These are phyloP conservation scores for Eubasilissa regina DNA, from an alignment of 1,140 invertebrate genomes.

Conservation along the genomic window DNA sequence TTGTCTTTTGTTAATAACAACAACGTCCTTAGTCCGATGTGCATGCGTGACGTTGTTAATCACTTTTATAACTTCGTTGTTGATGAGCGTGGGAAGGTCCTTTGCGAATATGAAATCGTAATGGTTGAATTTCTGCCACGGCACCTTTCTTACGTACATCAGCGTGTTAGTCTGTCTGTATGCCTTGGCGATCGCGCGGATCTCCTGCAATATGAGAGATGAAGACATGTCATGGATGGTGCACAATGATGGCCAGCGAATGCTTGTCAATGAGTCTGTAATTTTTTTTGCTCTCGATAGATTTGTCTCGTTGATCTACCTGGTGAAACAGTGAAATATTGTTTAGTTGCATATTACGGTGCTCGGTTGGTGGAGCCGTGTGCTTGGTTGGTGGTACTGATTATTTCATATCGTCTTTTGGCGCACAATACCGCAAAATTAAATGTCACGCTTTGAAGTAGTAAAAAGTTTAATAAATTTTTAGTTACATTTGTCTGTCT, in stretches of 20 bases:
- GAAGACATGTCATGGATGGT: constrained; percentile 28
- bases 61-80: constrained; percentile 62
- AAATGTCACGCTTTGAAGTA: too few species aligned
- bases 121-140: constrained; percentile 78
- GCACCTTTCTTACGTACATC: constrained; percentile 69
- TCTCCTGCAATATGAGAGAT: constrained; percentile 69
- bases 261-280: too few species aligned
- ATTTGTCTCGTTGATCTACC: not conserved
- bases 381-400: too few species aligned
- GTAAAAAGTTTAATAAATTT: too few species aligned
- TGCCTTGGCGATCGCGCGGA: constrained; percentile 71
- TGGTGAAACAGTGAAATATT: not conserved
- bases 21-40: not conserved
- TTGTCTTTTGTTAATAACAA: not conserved
- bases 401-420: too few species aligned
- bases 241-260: not conserved
- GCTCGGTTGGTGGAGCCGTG: too few species aligned
- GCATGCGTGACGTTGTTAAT: not conserved
- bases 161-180: constrained; percentile 71
- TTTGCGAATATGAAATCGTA: constrained; percentile 81
- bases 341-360: too few species aligned
- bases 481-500: too few species aligned
- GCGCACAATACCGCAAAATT: too few species aligned
- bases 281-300: not conserved
- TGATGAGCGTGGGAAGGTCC: constrained; percentile 74